Evolutionary conservation across 35 echinoderm and acorn worm genomes (phyloP), one percentile per base, ranked within the genome.

Genomic region (Heliocidaris tuberculata): DNA sequence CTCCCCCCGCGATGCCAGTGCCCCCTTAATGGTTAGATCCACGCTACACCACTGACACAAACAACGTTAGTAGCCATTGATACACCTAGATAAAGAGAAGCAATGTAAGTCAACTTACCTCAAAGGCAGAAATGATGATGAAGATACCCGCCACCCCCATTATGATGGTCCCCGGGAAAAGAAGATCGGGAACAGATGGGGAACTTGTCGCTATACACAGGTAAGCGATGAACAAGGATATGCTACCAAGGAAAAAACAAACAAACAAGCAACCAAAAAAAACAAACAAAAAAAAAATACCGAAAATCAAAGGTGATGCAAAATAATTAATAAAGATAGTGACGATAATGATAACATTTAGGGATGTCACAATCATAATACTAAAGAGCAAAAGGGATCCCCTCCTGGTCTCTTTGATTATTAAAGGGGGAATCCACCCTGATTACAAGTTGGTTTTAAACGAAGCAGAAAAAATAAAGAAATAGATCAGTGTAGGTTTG

Each of bases 151-250:
- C 31, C 5, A 56, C 27, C 11, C 30, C 90, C 31, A 92, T 48
- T 2, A 92, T 0, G 13, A 92, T 56, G 8, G 90, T 92, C 0
- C 47, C 47, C 13, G 90, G 90, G 42, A 92, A 92, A 2, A 92
- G 90, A 50, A 92, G 90, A 50, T 92, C 90, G 5, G 90, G 90
- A n/a, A 92, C 31, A 5, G n/a, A 5, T 6, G 90, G 90, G 24
- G 90, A 92, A 49, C 90, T 92, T 10, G 48, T 12, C 19, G 32
- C 90, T n/a, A 92, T 16, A 50, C 90, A 92, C 32, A 92, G 90
- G 90, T 92, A 48, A 5, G 32, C 90, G 15, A 92, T 11, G 42
- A 92, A 50, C 9, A 92, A 30, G 11, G 48, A 92, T 32, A 92
- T 49, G 13, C 90, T 92, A 50, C n/a, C 19, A 92, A 1, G 31